Evolutionary conservation across 2,888 invertebrate species (phyloP).

Genomic region (Stenichneumon culpator): DNA sequence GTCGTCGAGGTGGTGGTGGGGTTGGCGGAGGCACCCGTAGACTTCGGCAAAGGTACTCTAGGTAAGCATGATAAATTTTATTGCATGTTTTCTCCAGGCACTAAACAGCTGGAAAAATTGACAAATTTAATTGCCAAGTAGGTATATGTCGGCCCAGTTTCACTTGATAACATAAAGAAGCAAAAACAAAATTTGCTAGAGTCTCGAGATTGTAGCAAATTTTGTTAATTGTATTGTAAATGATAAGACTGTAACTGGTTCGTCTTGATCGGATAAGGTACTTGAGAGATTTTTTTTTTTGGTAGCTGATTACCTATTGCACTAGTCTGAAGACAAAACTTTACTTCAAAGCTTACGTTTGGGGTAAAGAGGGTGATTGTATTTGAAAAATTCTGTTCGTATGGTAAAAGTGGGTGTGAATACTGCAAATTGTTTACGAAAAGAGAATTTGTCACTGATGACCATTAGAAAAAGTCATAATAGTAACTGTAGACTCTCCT

Average conservation of each 20-base stretch:
- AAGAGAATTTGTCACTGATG: neutral
- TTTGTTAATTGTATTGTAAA: neutral
- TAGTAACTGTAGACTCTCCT: neutral
- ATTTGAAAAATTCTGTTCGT: neutral
- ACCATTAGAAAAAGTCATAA: neutral
- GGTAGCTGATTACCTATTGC: neutral
- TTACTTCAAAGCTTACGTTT: neutral
- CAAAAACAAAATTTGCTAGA: neutral
- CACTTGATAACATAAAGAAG: constrained; percentile 68
- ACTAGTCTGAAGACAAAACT: neutral
- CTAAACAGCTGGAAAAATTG: constrained; percentile 74
- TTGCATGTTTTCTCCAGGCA: constrained; percentile 69
- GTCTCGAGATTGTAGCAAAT: neutral
- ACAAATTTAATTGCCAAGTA: constrained; percentile 76
- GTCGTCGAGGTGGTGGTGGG: constrained; percentile 89
- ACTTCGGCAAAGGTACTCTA: constrained; percentile 81
- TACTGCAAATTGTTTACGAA: neutral
- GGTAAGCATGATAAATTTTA: constrained; percentile 73
- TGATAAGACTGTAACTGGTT: neutral
- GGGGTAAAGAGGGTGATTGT: neutral
- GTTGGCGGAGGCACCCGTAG: constrained; percentile 72
- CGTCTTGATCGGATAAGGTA: neutral
- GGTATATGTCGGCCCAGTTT: constrained; percentile 76
- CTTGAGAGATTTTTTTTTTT: neutral
- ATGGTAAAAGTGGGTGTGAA: neutral